Percentiles rank a stretch among this genome's conserved stretches.
phyloP scores from a whole-genome alignment of 2,797 vertebrate genomes.

The Arrhamphus sclerolepis region DNA sequence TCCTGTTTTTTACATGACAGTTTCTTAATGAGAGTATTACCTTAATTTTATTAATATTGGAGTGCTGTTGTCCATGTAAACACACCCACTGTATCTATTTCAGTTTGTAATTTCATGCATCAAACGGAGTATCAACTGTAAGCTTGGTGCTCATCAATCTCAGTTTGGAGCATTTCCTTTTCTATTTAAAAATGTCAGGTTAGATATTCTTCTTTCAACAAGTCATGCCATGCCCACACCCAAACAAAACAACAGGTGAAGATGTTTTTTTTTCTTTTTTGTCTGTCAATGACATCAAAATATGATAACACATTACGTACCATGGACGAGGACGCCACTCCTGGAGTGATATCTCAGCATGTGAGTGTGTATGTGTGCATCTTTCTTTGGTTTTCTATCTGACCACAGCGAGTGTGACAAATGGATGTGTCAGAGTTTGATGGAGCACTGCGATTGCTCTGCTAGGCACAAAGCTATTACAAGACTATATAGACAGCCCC shows the following conservation, averaged over 20 bases:
- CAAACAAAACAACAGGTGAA: constrained; percentile 47
- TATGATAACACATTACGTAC: constrained; percentile 54
- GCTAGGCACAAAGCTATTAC: constrained; percentile 77
- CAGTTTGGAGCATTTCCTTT: constrained; percentile 31
- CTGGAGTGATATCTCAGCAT: constrained; percentile 26
- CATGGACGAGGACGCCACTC: constrained; percentile 36
- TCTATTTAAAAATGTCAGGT: constrained; percentile 36
- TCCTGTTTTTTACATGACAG: too few species aligned
- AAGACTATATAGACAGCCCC: constrained; percentile 70
- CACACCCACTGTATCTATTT: too few species aligned
- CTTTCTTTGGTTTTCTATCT: constrained; percentile 68
- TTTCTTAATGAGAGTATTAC: too few species aligned
- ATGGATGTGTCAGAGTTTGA: constrained; percentile 79
- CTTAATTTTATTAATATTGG: too few species aligned
- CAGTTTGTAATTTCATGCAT: constrained; percentile 19
- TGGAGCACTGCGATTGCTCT: constrained; percentile 75
- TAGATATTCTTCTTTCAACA: constrained; percentile 24
- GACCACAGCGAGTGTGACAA: constrained; percentile 76
- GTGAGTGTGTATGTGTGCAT: constrained; percentile 35
- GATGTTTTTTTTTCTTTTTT: constrained; percentile 34
- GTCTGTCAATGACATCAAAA: constrained; percentile 40
- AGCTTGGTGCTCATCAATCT: constrained; percentile 35
- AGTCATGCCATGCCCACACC: constrained; percentile 30
- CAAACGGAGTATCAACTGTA: constrained; percentile 20
- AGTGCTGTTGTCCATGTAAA: too few species aligned